Evolutionary conservation across 2,113 vertebrate species (phyloP).

Genomic region (Podarcis raffonei): DNA sequence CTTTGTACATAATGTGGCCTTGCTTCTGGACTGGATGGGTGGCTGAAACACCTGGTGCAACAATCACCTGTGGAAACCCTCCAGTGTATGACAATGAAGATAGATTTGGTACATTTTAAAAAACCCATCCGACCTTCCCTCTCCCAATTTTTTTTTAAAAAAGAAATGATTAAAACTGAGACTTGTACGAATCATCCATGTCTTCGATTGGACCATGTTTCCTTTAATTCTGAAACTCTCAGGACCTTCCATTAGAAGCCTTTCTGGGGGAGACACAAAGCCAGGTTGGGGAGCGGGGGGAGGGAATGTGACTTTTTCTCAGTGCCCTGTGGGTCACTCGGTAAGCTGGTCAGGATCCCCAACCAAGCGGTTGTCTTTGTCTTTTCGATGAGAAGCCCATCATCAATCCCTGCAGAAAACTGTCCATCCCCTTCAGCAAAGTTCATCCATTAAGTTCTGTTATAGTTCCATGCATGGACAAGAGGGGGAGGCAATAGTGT

Average conservation of each 20-base stretch:
- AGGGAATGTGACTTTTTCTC: neutral
- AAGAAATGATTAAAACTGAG: constrained; percentile 68
- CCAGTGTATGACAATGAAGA: constrained; percentile 10
- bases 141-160: no score
- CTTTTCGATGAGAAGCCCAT: neutral
- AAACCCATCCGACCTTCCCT: neutral
- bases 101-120: constrained; percentile 54
- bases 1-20: rapidly evolving
- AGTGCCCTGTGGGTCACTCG: neutral
- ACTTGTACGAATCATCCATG: neutral
- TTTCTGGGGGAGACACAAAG: neutral
- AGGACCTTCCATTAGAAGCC: neutral
- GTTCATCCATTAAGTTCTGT: neutral
- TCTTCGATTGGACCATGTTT: rapidly evolving
- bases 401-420: neutral
- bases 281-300: neutral
- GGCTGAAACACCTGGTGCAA: rapidly evolving
- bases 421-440: neutral
- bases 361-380: neutral
- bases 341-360: neutral
- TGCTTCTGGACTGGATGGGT: rapidly evolving
- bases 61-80: neutral
- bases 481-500: neutral
- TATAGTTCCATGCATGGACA: neutral
- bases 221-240: rapidly evolving